phyloP scores from a whole-genome alignment of 2,888 invertebrate species.

The Chamaedrilus cognettii region DNA sequence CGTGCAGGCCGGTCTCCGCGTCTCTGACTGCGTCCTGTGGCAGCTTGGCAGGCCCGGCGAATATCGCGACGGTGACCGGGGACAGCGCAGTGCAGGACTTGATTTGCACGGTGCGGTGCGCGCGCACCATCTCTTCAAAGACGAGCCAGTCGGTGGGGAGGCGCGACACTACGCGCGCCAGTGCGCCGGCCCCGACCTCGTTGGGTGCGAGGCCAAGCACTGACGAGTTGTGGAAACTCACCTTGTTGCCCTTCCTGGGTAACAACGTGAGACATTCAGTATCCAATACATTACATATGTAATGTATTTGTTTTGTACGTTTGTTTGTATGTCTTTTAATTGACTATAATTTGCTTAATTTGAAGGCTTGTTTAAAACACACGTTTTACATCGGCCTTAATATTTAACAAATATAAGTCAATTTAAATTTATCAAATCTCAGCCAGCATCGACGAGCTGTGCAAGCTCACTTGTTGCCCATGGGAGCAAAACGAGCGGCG shows the following conservation, averaged over 20 bases:
- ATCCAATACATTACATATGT: too few relatives aligned
- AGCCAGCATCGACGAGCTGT: too few relatives aligned
- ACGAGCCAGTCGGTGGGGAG: conserved; percentile 82
- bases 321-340: too few relatives aligned
- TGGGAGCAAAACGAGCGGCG: too few relatives aligned
- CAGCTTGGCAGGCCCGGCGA: conserved; percentile 72
- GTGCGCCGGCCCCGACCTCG: conserved; percentile 17
- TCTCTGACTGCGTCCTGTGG: conserved; percentile 60
- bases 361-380: too few relatives aligned
- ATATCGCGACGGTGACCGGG: conserved; percentile 77
- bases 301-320: too few relatives aligned
- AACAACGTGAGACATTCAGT: too few relatives aligned
- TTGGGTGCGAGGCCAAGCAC: conserved; percentile 62
- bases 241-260: conserved; percentile 67
- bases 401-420: too few relatives aligned
- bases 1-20: conserved; percentile 37
- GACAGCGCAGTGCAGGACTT: conserved; percentile 78
- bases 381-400: too few relatives aligned
- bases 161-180: conserved; percentile 40
- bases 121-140: conserved; percentile 81
- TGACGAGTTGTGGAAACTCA: conserved; percentile 68
- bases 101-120: conserved; percentile 66
- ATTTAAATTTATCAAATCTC: too few relatives aligned
- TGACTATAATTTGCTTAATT: too few relatives aligned
- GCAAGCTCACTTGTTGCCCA: too few relatives aligned